These are phyloP conservation scores for Sylvicola cinctus DNA, from an alignment of 2,888 invertebrate species.

Conservation along the genomic window DNA sequence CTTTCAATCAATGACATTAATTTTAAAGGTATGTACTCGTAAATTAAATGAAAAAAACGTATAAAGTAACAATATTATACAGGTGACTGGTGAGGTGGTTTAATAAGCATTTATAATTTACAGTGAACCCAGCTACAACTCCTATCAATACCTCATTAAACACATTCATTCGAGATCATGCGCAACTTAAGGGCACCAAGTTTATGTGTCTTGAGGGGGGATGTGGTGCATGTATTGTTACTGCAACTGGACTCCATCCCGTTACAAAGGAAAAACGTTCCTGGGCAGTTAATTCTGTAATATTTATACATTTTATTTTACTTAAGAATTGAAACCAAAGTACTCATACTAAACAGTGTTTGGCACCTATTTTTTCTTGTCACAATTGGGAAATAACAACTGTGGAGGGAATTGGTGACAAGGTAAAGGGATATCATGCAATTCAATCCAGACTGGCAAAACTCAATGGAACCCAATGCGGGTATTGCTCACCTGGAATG, in stretches of 20 bases:
- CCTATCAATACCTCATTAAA: conserved; percentile 31
- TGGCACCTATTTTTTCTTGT: conserved; percentile 34
- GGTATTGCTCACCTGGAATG: conserved; percentile 56
- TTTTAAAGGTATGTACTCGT: too few relatives aligned
- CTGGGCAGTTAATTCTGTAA: conserved; percentile 44
- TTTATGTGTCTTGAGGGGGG: conserved; percentile 47
- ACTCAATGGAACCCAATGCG: conserved; percentile 49
- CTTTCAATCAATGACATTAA: too few relatives aligned
- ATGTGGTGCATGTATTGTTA: conserved; percentile 38
- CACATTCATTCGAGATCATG: conserved; percentile 34
- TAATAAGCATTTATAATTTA: too few relatives aligned
- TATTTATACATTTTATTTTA: conserved; percentile 8
- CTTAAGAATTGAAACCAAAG: too few relatives aligned
- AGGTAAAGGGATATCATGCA: conserved; percentile 37
- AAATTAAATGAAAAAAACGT: too few relatives aligned
- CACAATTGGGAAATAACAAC: conserved; percentile 44
- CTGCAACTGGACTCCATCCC: conserved; percentile 25
- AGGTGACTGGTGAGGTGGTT: too few relatives aligned
- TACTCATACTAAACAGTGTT: conserved; percentile 33
- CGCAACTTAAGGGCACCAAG: conserved; percentile 38
- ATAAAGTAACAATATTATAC: too few relatives aligned
- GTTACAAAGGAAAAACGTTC: conserved; percentile 27
- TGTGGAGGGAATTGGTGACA: conserved; percentile 40
- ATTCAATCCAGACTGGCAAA: conserved; percentile 38
- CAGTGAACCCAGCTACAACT: conserved; percentile 13